Base-by-base conservation (phyloP, 2,113 vertebrate genomes). In the Alces alces region DNA sequence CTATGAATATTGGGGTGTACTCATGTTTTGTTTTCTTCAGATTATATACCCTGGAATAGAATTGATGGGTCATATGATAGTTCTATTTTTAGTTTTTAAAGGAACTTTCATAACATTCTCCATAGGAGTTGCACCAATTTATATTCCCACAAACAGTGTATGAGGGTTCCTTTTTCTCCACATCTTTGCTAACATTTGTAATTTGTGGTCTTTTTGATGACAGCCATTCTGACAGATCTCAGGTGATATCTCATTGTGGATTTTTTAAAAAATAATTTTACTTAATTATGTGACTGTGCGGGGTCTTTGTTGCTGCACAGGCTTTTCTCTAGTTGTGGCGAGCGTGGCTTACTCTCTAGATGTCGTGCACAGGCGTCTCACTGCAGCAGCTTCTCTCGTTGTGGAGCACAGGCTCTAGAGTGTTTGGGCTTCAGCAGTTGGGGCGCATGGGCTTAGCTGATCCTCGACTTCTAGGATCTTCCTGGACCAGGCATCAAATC, bases 141-240 rank as follows among this genome's bases (percentile, higher is more conserved):
- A n/a, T 19, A 52, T 82, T 52, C 47, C 30, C 10, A n/a, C 79
- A 9, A 52, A 52, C 17, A 36, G 80, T 55, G 80, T 36, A 7
- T n/a, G 3, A 83, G 33, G 33, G 21, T 55, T 83, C 80, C n/a
- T 23, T 55, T 83, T 83, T 83, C n/a, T 55, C 80, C 50, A 83
- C 12, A n/a, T 83, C 50, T n/a, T 54, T 15, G 50, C 33, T 50
- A 83, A 9, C 50, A 82, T 23, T 82, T 83, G 80, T 83, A 55
- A 55, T 83, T 83, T 55, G 80, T 25, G 80, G 50, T 25, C 21
- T 54, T 82, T 83, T 83, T 83, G 80, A 83, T 55, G 80, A 55
- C 33, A 54, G 79, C 50, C 78, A n/a, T 82, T 82, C 79, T 82
- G 19, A 82, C 11, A 55, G 47, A 13, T 83, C 33, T 55, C 50